Evolutionary conservation across 2,797 vertebrate genomes (phyloP), one percentile per base, ranked within the genome.

Genomic region (Eutrigla gurnardus): DNA sequence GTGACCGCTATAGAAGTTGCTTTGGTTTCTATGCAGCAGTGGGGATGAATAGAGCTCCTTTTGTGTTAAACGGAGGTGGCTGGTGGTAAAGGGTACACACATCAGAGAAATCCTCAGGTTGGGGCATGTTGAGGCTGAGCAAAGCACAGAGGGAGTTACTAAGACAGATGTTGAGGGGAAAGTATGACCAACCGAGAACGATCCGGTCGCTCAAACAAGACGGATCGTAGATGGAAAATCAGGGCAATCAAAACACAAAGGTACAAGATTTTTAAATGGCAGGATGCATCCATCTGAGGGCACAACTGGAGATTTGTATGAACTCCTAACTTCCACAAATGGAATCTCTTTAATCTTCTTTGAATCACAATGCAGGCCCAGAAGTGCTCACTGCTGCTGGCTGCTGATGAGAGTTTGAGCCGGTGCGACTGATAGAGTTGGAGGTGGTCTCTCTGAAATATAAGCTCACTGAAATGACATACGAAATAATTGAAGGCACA

Each of bases 381-480:
- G 33, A 47, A 8, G 54, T 65, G 47, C n/a, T 40, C 6, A 2
- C 62, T 64, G 57, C 66, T 55, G 62, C n/a, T 55, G 15, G 25
- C 37, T 72, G 32, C n/a, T 15, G 59, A 75, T 39, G 62, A 65
- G 40, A 74, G 37, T 18, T 49, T 78, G 37, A 70, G 59, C 36
- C 39, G 4, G 36, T 46, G 33, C 40, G 45, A 76, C 33, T 25
- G 15, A 71, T 39, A 79, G 33, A 75, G 15, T 72, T 71, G 6
- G 18, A 75, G 45, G 60, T 25, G 37, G 40, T 54, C 39, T 45
- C 17, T 4, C 1, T 43, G 11, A 78, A 77, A 61, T 60, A 37
- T 69, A 75, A 75, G 54, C 46, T 65, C 50, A 45, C 1, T 58
- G n/a, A 75, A 70, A 83, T 77, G 43, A 79, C 65, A 63, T 60